Evolutionary conservation across 1,140 invertebrate genomes (phyloP).

Genomic region (Popillia japonica): DNA sequence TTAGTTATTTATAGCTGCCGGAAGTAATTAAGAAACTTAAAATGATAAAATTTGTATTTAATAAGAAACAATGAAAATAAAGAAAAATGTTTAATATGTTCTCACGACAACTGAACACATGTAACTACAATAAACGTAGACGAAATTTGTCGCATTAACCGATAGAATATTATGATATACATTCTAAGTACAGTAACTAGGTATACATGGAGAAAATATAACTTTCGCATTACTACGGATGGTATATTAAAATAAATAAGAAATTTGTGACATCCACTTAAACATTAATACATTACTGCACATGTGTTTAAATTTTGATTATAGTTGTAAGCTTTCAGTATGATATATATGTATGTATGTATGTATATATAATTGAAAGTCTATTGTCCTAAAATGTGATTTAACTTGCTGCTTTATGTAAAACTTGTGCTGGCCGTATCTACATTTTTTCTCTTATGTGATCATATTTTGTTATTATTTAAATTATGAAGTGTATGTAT

Average conservation of each 20-base stretch:
- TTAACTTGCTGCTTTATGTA: background rate
- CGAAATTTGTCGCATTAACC: background rate
- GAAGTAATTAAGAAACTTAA: background rate
- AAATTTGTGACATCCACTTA: background rate
- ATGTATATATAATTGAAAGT: too few species aligned
- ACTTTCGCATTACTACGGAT: background rate
- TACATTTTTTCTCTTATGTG: background rate
- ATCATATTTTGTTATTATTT: conserved; percentile 29
- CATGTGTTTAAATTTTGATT: background rate
- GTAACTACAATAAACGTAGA: background rate
- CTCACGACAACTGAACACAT: background rate
- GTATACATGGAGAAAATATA: background rate
- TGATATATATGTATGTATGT: too few species aligned
- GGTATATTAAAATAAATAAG: background rate
- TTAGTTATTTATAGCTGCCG: background rate
- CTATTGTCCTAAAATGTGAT: background rate
- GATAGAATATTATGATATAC: background rate
- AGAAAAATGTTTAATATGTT: background rate
- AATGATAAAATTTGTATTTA: background rate
- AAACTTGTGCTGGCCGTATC: background rate
- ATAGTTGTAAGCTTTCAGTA: background rate
- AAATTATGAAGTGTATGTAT: conserved; percentile 20
- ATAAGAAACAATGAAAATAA: background rate
- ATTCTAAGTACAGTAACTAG: conserved; percentile 11
- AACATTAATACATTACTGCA: conserved; percentile 4